phyloP scores from a whole-genome alignment of 2,113 vertebrate genomes.

The Corythaixoides concolor region DNA sequence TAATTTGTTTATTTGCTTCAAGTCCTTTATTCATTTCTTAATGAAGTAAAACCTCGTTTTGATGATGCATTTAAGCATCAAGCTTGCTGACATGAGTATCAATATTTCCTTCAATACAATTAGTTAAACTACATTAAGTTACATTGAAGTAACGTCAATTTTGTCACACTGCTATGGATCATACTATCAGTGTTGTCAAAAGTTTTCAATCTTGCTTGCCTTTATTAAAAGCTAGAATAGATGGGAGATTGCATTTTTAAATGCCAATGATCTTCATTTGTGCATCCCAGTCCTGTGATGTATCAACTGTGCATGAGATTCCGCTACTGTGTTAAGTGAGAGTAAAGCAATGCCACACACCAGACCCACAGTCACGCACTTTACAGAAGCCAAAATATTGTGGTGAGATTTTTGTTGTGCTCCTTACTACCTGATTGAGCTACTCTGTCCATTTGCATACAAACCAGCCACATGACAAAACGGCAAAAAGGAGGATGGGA shows the following conservation, averaged over 20 bases:
- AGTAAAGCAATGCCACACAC: not conserved
- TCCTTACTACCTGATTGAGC: not conserved
- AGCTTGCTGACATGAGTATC: slow-evolving; percentile 3
- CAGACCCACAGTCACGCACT: not conserved
- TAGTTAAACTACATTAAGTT: slow-evolving; percentile 43
- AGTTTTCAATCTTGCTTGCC: not conserved
- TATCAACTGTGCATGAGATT: not conserved
- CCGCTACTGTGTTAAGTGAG: not conserved
- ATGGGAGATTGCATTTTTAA: not conserved
- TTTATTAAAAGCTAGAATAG: not conserved
- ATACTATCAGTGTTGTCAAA: not conserved
- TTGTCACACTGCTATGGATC: not conserved
- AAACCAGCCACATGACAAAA: not conserved
- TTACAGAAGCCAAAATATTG: not conserved
- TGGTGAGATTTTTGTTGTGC: not conserved
- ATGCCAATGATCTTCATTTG: not conserved
- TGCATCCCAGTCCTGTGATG: not conserved
- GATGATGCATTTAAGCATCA: slow-evolving; percentile 29
- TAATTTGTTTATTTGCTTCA: slow-evolving; percentile 14
- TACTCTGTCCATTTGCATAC: not conserved
- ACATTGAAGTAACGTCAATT: not conserved
- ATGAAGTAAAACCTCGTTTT: slow-evolving; percentile 35
- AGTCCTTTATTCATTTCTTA: slow-evolving; percentile 4
- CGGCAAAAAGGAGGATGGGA: not conserved
- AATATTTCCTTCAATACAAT: slow-evolving; percentile 53